Conservation (phyloP, 2,113 vertebrate genomes). For the Cnemophilus loriae region DNA sequence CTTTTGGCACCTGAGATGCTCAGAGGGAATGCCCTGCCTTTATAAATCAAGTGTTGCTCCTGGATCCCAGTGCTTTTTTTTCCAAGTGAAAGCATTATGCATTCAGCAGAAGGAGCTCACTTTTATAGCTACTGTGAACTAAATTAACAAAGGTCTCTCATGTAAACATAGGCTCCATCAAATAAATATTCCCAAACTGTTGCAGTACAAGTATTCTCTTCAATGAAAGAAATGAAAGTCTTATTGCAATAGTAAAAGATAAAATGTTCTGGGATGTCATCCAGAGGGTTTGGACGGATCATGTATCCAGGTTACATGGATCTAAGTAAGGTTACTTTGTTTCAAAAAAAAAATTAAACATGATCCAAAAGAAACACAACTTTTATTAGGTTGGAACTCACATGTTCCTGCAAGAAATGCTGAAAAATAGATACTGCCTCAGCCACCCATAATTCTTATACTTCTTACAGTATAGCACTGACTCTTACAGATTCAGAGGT, state of each 20-base stretch:
- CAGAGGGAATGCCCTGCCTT: neutral
- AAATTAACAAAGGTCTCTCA: neutral
- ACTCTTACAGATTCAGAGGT: neutral
- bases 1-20: neutral
- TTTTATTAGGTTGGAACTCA: neutral
- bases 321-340: neutral
- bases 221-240: neutral
- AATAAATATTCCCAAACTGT: neutral
- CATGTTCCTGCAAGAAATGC: neutral
- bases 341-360: neutral
- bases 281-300: neutral
- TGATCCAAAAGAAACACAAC: neutral
- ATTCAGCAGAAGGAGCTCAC: neutral
- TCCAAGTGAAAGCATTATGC: neutral
- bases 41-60: neutral
- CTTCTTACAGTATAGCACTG: neutral
- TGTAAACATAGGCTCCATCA: neutral
- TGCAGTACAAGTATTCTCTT: neutral
- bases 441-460: neutral
- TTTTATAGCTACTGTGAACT: neutral
- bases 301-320: neutral
- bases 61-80: neutral
- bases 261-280: slow-evolving; percentile 6
- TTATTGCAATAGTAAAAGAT: neutral
- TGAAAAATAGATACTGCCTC: neutral